phyloP scores from a whole-genome alignment of 2,888 invertebrate species.

The Torymus aiolomorphi region DNA sequence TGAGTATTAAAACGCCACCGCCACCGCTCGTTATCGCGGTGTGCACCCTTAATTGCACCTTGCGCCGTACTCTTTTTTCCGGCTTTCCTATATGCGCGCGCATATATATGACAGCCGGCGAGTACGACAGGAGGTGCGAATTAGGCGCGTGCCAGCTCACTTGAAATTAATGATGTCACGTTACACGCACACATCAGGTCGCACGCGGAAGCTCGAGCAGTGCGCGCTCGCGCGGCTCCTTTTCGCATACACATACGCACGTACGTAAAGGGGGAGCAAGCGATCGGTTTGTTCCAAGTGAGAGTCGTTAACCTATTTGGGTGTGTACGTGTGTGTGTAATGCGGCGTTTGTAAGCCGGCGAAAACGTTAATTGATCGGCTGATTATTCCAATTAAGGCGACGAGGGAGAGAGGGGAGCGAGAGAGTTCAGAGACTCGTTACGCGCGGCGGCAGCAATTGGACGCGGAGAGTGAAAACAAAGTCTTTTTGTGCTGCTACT shows the following conservation, averaged over 20 bases:
- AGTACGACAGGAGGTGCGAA: background rate
- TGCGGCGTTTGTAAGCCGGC: background rate
- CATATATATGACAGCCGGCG: no score
- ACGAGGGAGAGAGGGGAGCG: no score
- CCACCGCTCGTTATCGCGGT: no score
- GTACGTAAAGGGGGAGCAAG: background rate
- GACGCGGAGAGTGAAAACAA: background rate
- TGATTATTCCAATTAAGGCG: constrained; percentile 31
- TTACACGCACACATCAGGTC: constrained; percentile 14
- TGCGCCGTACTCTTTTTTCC: no score
- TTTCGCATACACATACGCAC: background rate
- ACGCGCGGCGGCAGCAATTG: no score
- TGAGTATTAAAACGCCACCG: background rate
- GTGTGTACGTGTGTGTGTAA: background rate
- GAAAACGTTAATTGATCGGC: constrained; percentile 34
- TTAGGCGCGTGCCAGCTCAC: constrained; percentile 13
- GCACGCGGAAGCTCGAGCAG: constrained; percentile 28
- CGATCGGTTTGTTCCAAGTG: background rate
- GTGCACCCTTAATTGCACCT: no score
- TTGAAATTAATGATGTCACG: constrained; percentile 41
- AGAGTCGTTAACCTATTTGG: constrained; percentile 30
- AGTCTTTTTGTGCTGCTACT: background rate
- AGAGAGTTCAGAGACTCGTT: no score
- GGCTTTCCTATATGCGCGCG: no score
- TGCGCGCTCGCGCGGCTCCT: no score